These are phyloP conservation scores for Oreochromis grahami DNA, from an alignment of 2,797 vertebrate species.

Conservation along the genomic window DNA sequence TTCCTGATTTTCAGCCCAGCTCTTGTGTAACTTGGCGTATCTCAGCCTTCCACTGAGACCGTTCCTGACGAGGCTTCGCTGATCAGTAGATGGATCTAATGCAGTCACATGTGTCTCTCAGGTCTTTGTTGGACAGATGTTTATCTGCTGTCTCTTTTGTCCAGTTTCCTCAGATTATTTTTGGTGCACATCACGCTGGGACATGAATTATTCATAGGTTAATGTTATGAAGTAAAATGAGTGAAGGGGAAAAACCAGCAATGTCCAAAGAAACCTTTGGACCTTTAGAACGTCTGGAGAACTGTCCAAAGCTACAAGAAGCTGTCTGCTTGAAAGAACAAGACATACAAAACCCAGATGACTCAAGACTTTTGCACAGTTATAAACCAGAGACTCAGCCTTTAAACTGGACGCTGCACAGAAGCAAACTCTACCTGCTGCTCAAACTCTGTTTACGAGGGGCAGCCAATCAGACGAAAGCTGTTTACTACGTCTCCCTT, in stretches of 20 bases:
- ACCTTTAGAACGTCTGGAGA: accelerated
- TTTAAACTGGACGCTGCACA: not conserved
- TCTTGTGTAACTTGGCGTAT: not conserved
- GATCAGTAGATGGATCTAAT: not conserved
- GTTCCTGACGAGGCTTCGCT: not conserved
- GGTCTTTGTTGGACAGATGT: not conserved
- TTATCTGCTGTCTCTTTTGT: not conserved
- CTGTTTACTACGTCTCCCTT: accelerated
- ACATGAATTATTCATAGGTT: not conserved
- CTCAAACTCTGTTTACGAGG: not conserved
- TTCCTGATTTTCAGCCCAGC: not conserved
- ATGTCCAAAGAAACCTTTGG: not conserved
- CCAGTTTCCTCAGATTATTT: not conserved
- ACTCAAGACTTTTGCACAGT: not conserved
- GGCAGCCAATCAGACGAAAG: not conserved
- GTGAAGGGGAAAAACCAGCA: not conserved
- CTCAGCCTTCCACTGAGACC: not conserved
- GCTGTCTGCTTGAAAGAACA: not conserved
- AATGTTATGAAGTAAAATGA: not conserved
- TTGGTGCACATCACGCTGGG: not conserved
- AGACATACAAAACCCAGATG: not conserved
- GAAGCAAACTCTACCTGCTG: not conserved
- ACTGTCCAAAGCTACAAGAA: not conserved
- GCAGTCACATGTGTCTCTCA: not conserved
- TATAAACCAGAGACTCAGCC: not conserved